Base-by-base conservation (phyloP, 2,797 vertebrate genomes). In the Lateolabrax maculatus region DNA sequence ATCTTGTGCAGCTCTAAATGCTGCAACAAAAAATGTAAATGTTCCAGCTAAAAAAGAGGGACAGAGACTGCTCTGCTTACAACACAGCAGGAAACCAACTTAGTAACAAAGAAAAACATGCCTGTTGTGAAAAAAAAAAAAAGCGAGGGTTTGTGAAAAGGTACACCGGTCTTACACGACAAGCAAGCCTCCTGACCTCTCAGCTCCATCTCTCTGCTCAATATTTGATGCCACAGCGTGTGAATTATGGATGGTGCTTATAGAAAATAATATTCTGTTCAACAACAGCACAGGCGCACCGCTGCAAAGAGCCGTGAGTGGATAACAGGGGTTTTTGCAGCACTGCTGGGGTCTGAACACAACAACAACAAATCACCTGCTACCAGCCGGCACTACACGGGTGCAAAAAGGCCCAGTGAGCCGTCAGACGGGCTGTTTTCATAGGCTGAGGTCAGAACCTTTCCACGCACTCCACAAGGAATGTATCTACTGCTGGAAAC, bases 231-330 rank as follows among this genome's bases (percentile, higher is more conserved):
- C 56, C 21, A 4, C 58, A 8, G 72, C 27, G 1, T 43, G 72
- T 94, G 78, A 94, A 94, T 95, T 89, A 93, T 93, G 71, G 39
- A 95, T 92, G 89, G 75, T 85, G 92, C 93, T 93, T 93, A 92
- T 89, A 87, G 90, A 93, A 92, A 93, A 94, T 84, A 94, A 93
- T 89, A 89, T 84, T 43, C 23, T 77, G 87, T 93, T 91, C 76
- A 56, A 93, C 91, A 92, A 82, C 84, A 88, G 83, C 80, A 71
- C 72, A 67, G 88, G 75, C 79, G 83, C 68, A 49, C 18, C 6
- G 44, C 75, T 77, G 88, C 83, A 87, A 88, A 90, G 78, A 92
- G 77, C 81, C 41, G 63, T 4, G 60, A 86, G 80, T 31, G 67
- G 80, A 71, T 55, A 68, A 87, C 81, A 84, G 62, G 56, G 53